Evolutionary conservation across 2,797 vertebrate genomes (phyloP).

Genomic region (Sebastes minor): DNA sequence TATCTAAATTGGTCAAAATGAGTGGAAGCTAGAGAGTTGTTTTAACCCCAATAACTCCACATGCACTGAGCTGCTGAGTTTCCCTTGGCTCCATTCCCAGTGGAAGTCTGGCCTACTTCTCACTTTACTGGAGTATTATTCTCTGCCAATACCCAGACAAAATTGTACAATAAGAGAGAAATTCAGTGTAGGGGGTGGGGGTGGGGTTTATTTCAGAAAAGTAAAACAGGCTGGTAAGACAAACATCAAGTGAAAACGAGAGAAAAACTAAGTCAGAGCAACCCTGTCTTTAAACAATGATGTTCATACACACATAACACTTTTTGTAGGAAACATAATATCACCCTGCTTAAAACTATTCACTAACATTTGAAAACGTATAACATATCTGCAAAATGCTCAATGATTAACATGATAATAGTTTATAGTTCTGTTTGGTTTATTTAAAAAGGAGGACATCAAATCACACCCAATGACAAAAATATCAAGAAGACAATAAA

Average conservation of each 20-base stretch:
- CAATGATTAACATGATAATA: neutral
- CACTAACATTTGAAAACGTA: neutral
- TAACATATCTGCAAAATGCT: neutral
- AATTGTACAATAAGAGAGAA: neutral
- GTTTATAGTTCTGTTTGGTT: neutral
- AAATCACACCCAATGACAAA: neutral
- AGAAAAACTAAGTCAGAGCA: neutral
- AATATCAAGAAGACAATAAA: neutral
- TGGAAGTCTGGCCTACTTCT: constrained; percentile 60
- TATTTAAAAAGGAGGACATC: neutral
- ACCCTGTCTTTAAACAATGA: neutral
- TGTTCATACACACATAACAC: neutral
- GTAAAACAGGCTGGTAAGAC: neutral
- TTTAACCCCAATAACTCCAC: constrained; percentile 48
- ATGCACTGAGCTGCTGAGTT: constrained; percentile 13
- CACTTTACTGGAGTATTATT: constrained; percentile 30
- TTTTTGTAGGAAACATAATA: neutral
- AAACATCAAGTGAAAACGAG: neutral
- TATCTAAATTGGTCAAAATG: neutral
- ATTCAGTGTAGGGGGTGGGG: neutral
- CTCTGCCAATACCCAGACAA: constrained; percentile 22
- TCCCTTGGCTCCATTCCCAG: constrained; percentile 50
- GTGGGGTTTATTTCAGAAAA: neutral
- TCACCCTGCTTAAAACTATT: neutral
- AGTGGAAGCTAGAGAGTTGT: neutral